Percentiles rank a stretch among this genome's conserved stretches.
These are phyloP conservation scores for Oriolus oriolus DNA, from an alignment of 2,113 vertebrate species.

Conservation along the genomic window DNA sequence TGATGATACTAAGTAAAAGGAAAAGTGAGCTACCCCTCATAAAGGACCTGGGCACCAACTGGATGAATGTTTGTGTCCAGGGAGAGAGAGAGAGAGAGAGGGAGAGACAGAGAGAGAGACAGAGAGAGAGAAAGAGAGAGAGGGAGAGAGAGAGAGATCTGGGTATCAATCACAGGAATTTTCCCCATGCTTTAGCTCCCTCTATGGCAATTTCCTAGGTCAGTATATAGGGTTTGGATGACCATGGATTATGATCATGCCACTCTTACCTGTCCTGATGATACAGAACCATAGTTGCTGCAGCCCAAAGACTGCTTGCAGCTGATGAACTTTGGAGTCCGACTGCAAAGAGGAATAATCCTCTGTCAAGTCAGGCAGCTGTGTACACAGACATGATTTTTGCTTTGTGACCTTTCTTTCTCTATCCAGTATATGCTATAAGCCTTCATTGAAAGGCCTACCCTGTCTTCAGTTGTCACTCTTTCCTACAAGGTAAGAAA, in stretches of 20 bases:
- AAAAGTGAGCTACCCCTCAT: neutral
- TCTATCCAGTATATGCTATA: neutral
- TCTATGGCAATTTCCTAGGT: neutral
- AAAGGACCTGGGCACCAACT: neutral
- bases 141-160: neutral
- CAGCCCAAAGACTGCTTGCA: neutral
- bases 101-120: no score
- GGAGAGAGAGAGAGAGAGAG: no score
- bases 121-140: no score
- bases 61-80: neutral
- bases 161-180: neutral
- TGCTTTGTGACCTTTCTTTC: neutral
- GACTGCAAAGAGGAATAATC: neutral
- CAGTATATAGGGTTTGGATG: neutral
- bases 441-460: neutral
- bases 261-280: neutral
- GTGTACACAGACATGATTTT: neutral
- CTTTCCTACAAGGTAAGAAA: neutral
- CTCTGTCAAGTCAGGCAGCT: neutral
- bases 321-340: fast-evolving
- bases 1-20: neutral
- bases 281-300: neutral
- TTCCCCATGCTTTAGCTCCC: neutral
- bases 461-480: neutral
- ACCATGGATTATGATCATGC: neutral